Conservation (phyloP, 1,140 invertebrate genomes). For the Penaeus vannamei region DNA sequence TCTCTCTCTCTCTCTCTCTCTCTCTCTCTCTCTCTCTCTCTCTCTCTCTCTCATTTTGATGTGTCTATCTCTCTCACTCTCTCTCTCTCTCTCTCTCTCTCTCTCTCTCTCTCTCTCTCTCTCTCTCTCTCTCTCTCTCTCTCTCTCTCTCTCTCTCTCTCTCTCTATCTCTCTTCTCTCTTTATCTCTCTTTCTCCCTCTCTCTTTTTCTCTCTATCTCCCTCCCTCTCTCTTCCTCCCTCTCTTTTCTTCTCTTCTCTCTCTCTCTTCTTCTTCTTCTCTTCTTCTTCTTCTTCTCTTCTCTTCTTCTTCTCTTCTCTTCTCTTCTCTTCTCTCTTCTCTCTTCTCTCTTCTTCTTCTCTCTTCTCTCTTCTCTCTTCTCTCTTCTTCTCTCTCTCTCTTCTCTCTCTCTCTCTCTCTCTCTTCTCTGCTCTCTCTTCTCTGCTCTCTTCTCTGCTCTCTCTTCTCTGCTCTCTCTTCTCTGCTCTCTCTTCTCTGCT, state of each 20-base stretch:
- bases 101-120: no score
- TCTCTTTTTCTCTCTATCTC: constrained; percentile 6
- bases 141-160: no score
- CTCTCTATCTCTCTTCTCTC: no score
- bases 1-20: background rate
- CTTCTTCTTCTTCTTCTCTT: background rate
- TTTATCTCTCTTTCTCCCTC: constrained; percentile 13
- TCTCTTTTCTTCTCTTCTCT: background rate
- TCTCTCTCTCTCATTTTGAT: background rate
- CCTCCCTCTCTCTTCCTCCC: constrained; percentile 10
- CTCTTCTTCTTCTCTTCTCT: background rate
- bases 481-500: background rate
- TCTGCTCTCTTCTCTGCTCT: background rate
- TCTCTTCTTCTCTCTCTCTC: no score
- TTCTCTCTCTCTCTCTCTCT: no score
- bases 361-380: no score
- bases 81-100: background rate
- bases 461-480: background rate
- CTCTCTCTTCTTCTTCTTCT: background rate
- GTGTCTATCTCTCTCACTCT: background rate
- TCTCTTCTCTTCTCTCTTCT: background rate
- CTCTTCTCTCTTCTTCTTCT: no score
- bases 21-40: background rate
- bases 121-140: no score
- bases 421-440: background rate